phyloP scores from a whole-genome alignment of 2,113 vertebrate genomes.

The Anoplopoma fimbria region DNA sequence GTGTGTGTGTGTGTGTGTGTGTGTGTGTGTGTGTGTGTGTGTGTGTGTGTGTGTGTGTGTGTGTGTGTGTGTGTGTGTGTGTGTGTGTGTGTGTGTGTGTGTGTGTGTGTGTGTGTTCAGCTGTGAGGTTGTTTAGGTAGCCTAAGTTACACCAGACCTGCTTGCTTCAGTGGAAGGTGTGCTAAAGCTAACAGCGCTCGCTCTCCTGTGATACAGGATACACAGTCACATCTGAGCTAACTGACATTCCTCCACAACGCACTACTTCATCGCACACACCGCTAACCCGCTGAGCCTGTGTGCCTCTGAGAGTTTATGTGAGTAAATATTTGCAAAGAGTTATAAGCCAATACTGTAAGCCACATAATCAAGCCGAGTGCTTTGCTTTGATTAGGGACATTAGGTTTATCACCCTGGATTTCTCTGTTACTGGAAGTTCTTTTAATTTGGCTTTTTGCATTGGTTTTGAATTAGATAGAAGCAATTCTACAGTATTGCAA shows the following conservation, averaged over 20 bases:
- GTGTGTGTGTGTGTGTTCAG: constrained; percentile 66
- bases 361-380: background rate
- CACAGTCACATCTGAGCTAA: constrained; percentile 54
- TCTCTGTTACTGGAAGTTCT: constrained; percentile 5
- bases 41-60: background rate
- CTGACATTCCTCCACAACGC: constrained; percentile 73
- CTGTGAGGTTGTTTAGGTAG: constrained; percentile 71
- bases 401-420: constrained; percentile 25
- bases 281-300: constrained; percentile 45
- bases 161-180: constrained; percentile 56
- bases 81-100: background rate
- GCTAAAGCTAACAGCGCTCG: constrained; percentile 60
- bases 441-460: constrained; percentile 18
- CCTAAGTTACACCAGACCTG: constrained; percentile 49
- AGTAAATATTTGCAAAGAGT: constrained; percentile 67
- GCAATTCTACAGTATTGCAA: background rate
- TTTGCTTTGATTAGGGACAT: constrained; percentile 39
- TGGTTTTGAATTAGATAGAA: constrained; percentile 24
- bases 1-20: constrained; percentile 21
- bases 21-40: background rate
- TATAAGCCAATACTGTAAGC: constrained; percentile 47
- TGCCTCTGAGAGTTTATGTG: constrained; percentile 16
- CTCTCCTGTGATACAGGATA: constrained; percentile 56
- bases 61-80: constrained; percentile 4
- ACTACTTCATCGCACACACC: constrained; percentile 50